These are phyloP conservation scores for Oceanodroma leucorhoa DNA, from an alignment of 2,797 vertebrate genomes.

Conservation along the genomic window DNA sequence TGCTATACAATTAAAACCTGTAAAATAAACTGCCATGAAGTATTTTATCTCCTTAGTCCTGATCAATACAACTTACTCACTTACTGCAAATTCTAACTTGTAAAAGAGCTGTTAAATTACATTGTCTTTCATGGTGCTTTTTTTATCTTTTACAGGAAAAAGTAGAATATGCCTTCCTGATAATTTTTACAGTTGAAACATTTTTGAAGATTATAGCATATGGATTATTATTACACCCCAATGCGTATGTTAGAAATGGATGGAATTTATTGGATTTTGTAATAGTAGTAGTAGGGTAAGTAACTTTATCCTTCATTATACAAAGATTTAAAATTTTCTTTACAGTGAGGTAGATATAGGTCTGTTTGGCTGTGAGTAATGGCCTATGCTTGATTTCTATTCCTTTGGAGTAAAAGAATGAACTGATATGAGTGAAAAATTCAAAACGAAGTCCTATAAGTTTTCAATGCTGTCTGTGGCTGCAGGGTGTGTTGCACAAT, in stretches of 20 bases:
- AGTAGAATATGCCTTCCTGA: constrained; percentile 99
- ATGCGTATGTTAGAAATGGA: constrained; percentile 95
- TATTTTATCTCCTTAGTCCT: not conserved
- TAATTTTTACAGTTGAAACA: constrained; percentile 98
- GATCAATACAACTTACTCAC: not conserved
- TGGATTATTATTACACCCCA: constrained; percentile 96
- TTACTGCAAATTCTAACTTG: constrained; percentile 1
- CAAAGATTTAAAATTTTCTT: not conserved
- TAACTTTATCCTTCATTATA: constrained; percentile 16
- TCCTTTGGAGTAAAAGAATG: not conserved
- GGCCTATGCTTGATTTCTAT: not conserved
- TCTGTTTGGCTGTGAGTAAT: not conserved
- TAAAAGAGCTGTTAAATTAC: not conserved
- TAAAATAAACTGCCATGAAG: not conserved
- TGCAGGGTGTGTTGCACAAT: not conserved
- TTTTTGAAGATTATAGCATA: constrained; percentile 99
- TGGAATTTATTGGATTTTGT: constrained; percentile 99
- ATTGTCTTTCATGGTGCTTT: not conserved
- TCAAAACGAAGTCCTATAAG: not conserved
- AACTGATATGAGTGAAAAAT: not conserved
- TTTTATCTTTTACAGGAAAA: constrained; percentile 88
- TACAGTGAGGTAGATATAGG: not conserved
- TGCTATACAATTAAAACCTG: not conserved
- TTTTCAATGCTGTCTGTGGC: not conserved
- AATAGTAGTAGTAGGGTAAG: constrained; percentile 98